Evolutionary conservation across 1,140 invertebrate genomes (phyloP).

Genomic region (Tetragonula clypearis): DNA sequence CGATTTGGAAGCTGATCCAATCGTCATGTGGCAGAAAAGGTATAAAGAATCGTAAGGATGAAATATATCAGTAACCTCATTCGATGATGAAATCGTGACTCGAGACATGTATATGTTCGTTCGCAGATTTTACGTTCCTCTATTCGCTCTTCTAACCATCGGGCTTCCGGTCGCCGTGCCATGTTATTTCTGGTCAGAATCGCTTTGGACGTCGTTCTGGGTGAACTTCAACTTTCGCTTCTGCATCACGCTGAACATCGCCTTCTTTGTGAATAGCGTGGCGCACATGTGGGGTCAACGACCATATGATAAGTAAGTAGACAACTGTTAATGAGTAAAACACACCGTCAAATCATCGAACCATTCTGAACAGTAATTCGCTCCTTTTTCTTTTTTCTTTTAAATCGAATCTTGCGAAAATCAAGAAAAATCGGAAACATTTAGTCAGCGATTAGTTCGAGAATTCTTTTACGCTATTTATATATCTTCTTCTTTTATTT

Average conservation of each 20-base stretch:
- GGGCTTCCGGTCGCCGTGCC: slow-evolving; percentile 90
- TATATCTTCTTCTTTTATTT: no score
- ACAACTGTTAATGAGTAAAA: background rate
- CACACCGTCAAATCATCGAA: background rate
- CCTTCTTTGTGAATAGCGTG: slow-evolving; percentile 96
- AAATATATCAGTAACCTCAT: no score
- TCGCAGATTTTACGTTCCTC: slow-evolving; percentile 87
- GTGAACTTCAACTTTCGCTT: slow-evolving; percentile 93
- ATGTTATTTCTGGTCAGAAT: slow-evolving; percentile 92
- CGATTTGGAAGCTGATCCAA: slow-evolving; percentile 92
- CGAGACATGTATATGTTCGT: background rate
- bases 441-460: background rate
- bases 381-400: no score
- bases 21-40: slow-evolving; percentile 93
- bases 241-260: slow-evolving; percentile 92
- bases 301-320: slow-evolving; percentile 93
- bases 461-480: background rate
- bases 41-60: slow-evolving; percentile 63
- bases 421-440: no score
- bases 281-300: slow-evolving; percentile 95
- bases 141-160: slow-evolving; percentile 90
- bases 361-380: no score
- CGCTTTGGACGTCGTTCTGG: slow-evolving; percentile 89
- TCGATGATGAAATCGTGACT: no score
- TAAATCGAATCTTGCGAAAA: no score